Percentiles rank a stretch among this genome's conserved stretches.
Evolutionary conservation across 2,888 invertebrate genomes (phyloP).

Genomic region (Calameuta idolon): DNA sequence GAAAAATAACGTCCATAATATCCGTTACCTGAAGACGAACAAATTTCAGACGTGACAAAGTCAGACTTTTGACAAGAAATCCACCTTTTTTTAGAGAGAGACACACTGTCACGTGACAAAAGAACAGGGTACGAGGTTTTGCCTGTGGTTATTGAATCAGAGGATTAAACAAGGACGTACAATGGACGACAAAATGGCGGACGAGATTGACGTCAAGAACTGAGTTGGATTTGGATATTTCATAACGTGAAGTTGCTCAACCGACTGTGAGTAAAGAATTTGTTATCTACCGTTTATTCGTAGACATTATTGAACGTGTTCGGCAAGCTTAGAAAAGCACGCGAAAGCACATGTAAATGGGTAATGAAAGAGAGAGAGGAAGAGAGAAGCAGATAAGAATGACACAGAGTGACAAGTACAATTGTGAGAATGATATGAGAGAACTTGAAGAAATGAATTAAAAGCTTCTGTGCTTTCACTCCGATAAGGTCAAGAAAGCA

Average conservation of each 20-base stretch:
- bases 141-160: not conserved
- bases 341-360: not conserved
- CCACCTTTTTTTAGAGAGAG: not conserved
- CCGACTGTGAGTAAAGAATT: not conserved
- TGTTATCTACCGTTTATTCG: not conserved
- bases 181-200: not conserved
- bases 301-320: not conserved
- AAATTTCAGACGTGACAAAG: not conserved
- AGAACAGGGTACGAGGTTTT: not conserved
- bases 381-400: not conserved
- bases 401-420: not conserved
- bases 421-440: not conserved
- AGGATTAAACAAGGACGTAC: not conserved
- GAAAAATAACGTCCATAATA: not conserved
- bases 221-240: not conserved
- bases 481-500: not conserved
- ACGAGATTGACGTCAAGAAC: not conserved
- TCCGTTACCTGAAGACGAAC: not conserved
- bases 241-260: not conserved
- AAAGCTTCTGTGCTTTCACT: not conserved
- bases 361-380: conserved; percentile 2
- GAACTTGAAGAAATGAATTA: not conserved
- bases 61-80: not conserved
- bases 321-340: not conserved
- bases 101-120: not conserved